Percentiles rank a stretch among this genome's conserved stretches.
Evolutionary conservation across 2,888 invertebrate species (phyloP).

Genomic region (Eilema depressum): DNA sequence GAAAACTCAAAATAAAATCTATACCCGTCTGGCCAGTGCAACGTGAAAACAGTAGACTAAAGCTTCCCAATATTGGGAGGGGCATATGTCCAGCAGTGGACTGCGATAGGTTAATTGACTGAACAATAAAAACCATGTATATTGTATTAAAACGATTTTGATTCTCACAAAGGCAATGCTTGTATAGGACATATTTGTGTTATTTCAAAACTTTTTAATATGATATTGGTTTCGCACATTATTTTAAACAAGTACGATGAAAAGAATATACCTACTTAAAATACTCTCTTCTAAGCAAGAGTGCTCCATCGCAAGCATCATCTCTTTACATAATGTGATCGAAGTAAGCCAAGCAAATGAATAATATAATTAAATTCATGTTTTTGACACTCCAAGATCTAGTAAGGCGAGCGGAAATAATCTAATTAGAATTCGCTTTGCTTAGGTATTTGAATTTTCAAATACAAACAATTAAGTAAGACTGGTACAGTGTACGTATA

Average conservation of each 20-base stretch:
- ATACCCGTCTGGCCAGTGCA: too few species aligned
- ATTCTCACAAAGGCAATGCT: neutral
- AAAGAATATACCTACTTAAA: neutral
- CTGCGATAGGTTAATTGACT: too few species aligned
- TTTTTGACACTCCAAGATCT: neutral
- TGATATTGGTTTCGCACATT: neutral
- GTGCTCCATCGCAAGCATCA: neutral
- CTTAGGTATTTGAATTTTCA: neutral
- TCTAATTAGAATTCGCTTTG: constrained; percentile 2
- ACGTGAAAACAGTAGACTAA: too few species aligned
- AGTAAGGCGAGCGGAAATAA: neutral
- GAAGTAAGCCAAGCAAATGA: neutral
- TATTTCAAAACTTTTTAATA: neutral
- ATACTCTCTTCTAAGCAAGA: neutral
- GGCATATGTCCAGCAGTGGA: too few species aligned
- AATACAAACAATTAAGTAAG: neutral
- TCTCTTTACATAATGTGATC: neutral
- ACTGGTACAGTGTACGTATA: too few species aligned
- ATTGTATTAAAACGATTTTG: neutral
- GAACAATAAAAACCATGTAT: too few species aligned
- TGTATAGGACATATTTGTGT: neutral
- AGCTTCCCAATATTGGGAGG: too few species aligned
- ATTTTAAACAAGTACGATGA: neutral
- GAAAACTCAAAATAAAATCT: too few species aligned
- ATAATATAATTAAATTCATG: constrained; percentile 4